Evolutionary conservation across 2,888 invertebrate genomes (phyloP), one percentile per base, ranked within the genome.

Genomic region (Petrolisthes cinctipes): DNA sequence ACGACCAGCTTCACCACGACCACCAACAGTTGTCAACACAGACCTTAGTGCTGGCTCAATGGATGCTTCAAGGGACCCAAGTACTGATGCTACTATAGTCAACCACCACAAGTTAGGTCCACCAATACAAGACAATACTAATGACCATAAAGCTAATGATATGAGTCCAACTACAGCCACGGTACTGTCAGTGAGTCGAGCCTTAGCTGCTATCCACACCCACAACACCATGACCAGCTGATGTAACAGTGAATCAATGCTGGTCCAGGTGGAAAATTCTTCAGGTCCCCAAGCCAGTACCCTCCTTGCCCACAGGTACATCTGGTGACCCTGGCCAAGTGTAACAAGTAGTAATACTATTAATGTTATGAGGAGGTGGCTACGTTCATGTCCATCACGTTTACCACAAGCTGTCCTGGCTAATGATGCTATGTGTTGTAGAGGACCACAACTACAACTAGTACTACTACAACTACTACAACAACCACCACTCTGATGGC

Each of bases 391-490:
- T 51, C 83, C 95, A 56, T 95, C 95, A 0, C 97, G 96, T 87
- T 94, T 93, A 92, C 96, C 96, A 93, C 97, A 97, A 0, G 96
- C 96, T 20, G 97, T 96, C 91, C 94, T 94, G 91, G 97, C 94
- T 0, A 97, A 96, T 89, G 97, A 96, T 88, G 95, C 94, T 76
- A 97, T 95, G 92, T 96, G 96, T 68, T 94, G 94, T 68, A 95
- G 94, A 92, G 85, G 85, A 7, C 89, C 89, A 53, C 61, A 78
- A 17, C 78, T 23, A 5, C 76, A 95, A 76, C 94, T 94, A 91
- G 94, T 56, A 20, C 61, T 85, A 20, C 2, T 37, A 78, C 68
- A 9, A 71, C 5, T 20, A n/a, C 78, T 17, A 54, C 4, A 37
- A 37, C 37, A 37, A 37, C 37, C 37, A 37, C 37, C 2, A 37